Percentiles rank a stretch among this genome's conserved stretches.
These are phyloP conservation scores for Xenopus petersii DNA, from an alignment of 2,797 vertebrate species.

Conservation along the genomic window DNA sequence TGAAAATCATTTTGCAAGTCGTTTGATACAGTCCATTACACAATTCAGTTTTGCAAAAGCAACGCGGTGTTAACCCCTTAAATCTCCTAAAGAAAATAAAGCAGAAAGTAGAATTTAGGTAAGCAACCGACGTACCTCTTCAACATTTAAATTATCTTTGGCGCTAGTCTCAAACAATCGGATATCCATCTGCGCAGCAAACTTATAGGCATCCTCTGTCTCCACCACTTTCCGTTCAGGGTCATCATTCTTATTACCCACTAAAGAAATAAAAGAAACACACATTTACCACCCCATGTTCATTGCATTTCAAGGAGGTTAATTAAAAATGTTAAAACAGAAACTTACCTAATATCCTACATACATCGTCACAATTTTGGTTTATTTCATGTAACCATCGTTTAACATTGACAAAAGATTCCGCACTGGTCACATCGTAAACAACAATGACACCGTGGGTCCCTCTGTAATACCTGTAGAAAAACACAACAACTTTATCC, in stretches of 20 bases:
- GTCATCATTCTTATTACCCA: slow-evolving; percentile 98
- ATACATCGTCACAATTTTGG: slow-evolving; percentile 98
- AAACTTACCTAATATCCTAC: slow-evolving; percentile 91
- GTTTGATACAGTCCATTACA: too few species aligned
- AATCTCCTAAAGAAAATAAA: too few species aligned
- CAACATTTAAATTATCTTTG: slow-evolving; percentile 96
- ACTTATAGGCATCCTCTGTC: slow-evolving; percentile 96
- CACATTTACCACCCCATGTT: neutral
- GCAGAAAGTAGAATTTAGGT: too few species aligned
- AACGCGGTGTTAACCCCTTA: too few species aligned
- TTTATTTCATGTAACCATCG: slow-evolving; percentile 99
- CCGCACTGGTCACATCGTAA: slow-evolving; percentile 94
- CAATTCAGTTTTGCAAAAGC: too few species aligned
- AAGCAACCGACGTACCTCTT: slow-evolving; percentile 76
- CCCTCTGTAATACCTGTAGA: slow-evolving; percentile 90
- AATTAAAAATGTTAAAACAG: neutral
- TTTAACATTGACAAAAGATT: slow-evolving; percentile 98
- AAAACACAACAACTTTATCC: neutral
- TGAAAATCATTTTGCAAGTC: too few species aligned
- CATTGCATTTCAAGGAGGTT: neutral
- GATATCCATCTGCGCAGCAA: slow-evolving; percentile 98
- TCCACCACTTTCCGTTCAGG: slow-evolving; percentile 96
- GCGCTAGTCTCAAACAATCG: slow-evolving; percentile 97
- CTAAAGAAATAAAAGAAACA: slow-evolving; percentile 59
- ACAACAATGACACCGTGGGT: slow-evolving; percentile 98